These are phyloP conservation scores for Lathronympha strigana DNA, from an alignment of 2,888 invertebrate genomes.

Conservation along the genomic window DNA sequence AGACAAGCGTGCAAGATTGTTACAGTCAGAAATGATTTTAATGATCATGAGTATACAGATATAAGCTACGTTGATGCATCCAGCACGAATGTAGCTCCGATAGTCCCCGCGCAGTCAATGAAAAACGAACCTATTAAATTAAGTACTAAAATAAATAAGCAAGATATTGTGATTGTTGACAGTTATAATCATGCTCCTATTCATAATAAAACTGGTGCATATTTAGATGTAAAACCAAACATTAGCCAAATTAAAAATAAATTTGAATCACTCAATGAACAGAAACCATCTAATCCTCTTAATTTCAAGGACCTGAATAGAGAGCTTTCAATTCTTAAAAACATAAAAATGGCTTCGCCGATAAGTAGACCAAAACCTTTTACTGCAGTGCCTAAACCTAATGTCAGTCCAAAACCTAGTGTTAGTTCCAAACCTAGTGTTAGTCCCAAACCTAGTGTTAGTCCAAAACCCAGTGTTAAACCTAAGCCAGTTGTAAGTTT, in stretches of 20 bases:
- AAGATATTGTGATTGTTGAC: slow-evolving; percentile 61
- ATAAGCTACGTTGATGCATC: background rate
- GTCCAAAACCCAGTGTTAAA: slow-evolving; percentile 45
- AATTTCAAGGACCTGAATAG: slow-evolving; percentile 17
- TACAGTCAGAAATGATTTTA: slow-evolving; percentile 3
- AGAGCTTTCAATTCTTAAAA: slow-evolving; percentile 4
- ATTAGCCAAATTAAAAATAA: background rate
- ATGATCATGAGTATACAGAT: background rate
- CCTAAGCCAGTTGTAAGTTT: slow-evolving; percentile 71
- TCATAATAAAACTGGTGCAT: slow-evolving; percentile 1
- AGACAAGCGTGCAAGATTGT: background rate
- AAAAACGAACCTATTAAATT: slow-evolving; percentile 53
- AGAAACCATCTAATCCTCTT: background rate
- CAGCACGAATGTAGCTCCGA: background rate
- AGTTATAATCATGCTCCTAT: background rate
- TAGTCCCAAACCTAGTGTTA: background rate
- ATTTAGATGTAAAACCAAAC: background rate
- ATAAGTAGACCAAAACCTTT: slow-evolving; percentile 3
- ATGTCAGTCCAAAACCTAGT: slow-evolving; percentile 4
- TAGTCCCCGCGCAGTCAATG: background rate
- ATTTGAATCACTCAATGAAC: background rate
- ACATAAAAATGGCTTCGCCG: background rate
- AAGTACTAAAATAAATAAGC: slow-evolving; percentile 65
- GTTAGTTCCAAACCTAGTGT: background rate
- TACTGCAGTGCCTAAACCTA: slow-evolving; percentile 8